phyloP scores from a whole-genome alignment of 2,113 vertebrate genomes.

The Solea solea region DNA sequence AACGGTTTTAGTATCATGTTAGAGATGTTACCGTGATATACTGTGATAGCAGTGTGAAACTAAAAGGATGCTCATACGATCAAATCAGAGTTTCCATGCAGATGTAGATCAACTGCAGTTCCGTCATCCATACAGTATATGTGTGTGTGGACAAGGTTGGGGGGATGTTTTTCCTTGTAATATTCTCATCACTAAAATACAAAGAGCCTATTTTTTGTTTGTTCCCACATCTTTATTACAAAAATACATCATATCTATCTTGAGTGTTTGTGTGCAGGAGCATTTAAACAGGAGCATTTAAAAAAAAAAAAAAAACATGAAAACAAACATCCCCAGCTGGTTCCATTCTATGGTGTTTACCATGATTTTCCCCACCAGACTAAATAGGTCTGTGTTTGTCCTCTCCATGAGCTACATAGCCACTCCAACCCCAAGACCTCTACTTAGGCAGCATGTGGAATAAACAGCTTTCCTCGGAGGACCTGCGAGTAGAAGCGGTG shows the following conservation, averaged over 20 bases:
- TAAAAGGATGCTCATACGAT: too few relatives aligned
- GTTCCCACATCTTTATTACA: conserved; percentile 35
- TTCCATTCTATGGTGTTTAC: conserved; percentile 73
- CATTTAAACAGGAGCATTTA: conserved; percentile 37
- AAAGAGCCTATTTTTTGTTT: conserved; percentile 8
- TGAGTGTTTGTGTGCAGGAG: conserved; percentile 42
- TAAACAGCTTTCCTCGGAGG: conserved; percentile 78
- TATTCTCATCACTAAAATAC: conserved; percentile 26
- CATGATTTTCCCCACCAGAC: conserved; percentile 67
- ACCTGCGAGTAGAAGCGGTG: conserved; percentile 49
- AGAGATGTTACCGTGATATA: too few relatives aligned
- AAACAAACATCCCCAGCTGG: conserved; percentile 67
- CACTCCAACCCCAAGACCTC: conserved; percentile 68
- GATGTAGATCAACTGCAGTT: too few relatives aligned
- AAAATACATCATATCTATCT: conserved; percentile 32
- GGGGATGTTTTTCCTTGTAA: conserved; percentile 23
- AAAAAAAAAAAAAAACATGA: conserved; percentile 45
- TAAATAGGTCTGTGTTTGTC: conserved; percentile 78
- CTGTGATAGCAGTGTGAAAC: too few relatives aligned
- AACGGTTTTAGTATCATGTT: too few relatives aligned
- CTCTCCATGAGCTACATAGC: conserved; percentile 68
- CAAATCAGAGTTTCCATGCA: too few relatives aligned
- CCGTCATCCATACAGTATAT: too few relatives aligned
- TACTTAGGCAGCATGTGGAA: conserved; percentile 71
- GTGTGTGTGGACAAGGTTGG: too few relatives aligned